Percentiles rank a stretch among this genome's conserved stretches.
phyloP scores from a whole-genome alignment of 2,113 vertebrate genomes.

The Ardeotis arabs region DNA sequence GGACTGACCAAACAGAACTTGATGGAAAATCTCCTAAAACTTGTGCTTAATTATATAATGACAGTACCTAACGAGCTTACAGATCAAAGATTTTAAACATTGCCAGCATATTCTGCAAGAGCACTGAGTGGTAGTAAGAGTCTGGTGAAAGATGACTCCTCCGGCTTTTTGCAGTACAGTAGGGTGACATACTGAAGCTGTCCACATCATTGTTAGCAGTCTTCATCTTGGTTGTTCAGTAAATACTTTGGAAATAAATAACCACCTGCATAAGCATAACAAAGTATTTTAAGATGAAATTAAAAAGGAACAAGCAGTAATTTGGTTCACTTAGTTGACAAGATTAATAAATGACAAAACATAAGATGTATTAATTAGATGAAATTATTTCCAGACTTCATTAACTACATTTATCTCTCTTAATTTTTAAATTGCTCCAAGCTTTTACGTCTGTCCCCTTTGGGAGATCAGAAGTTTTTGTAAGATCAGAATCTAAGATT shows the following conservation, averaged over 20 bases:
- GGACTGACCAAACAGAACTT: not conserved
- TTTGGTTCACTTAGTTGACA: not conserved
- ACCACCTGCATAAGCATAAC: not conserved
- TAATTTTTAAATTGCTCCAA: conserved; percentile 8
- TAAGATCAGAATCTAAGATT: not conserved
- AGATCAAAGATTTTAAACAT: not conserved
- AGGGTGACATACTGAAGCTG: not conserved
- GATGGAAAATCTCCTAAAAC: not conserved
- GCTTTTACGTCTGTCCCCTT: not conserved
- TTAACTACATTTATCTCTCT: conserved; percentile 28
- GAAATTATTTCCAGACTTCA: conserved; percentile 7
- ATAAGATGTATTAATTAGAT: not conserved
- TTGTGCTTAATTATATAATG: not conserved
- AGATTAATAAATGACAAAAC: conserved; percentile 14
- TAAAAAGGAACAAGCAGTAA: not conserved
- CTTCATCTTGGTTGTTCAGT: not conserved
- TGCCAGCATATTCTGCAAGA: not conserved
- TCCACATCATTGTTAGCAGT: not conserved
- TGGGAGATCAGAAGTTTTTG: conserved; percentile 1
- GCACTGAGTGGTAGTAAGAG: too few relatives aligned
- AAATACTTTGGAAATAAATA: not conserved
- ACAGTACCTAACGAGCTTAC: not conserved
- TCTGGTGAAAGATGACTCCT: not conserved
- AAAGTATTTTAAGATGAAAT: not conserved
- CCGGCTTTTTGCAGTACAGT: not conserved